Evolutionary conservation across 92 coral and sea anemone genomes (phyloP), one percentile per base, ranked within the genome.

Genomic region (Blastomussa wellsi): DNA sequence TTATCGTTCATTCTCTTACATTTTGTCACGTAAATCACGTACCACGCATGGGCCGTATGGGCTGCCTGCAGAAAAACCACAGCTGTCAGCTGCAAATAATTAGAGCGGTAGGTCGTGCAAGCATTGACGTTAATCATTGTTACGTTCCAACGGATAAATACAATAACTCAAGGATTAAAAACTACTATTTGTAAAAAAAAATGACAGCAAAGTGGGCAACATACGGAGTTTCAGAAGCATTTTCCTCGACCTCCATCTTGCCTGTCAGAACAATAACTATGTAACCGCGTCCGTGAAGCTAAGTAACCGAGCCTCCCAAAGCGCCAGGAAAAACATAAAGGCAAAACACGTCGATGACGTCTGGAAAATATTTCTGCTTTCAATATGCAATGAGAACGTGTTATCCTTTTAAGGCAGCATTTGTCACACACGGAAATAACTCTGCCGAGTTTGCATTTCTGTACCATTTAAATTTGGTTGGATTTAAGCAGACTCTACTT

Each of bases 171-270:
- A 70, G n/a, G 7, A 36, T 16, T 35, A 70, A 1, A 2, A 72
- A 26, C 5, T 32, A 32, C 3, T n/a, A 83, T 19, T 15, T 13
- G 29, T 33, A 22, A 37, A 55, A 22, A 37, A 55, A 62, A 59
- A 2, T 17, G 41, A 38, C 41, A 22, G 33, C 28, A 38, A 62
- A 73, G 14, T 8, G 37, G 20, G 49, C 55, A 74, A 83, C 87
- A 73, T 60, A 83, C 87, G 80, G 87, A 16, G 87, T 72, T 22
- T 62, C 87, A 19, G 51, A 19, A 60, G 35, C 39, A 13, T 75
- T 57, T 44, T 74, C 87, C 39, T 83, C 87, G 4, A 83, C 74
- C 80, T 83, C 87, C 87, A 83, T 83, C 5, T 49, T 44, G 14
- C n/a, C 19, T 5, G 16, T 8, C n/a, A 8, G 68, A 17, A 17